phyloP scores from a whole-genome alignment of 2,113 vertebrate genomes.

The Aegotheles bennettii region DNA sequence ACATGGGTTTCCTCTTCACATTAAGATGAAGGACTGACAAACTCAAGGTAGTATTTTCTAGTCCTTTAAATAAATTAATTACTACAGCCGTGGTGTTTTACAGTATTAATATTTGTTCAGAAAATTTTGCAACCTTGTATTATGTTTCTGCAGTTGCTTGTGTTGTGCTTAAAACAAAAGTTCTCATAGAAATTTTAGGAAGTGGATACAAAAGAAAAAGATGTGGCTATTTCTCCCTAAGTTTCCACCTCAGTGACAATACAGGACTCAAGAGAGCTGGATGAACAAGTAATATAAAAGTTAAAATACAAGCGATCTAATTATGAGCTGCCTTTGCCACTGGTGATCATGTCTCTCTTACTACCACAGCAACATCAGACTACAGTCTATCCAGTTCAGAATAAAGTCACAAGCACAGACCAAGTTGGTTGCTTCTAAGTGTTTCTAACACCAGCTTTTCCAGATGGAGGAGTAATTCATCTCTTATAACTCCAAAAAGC shows the following conservation, averaged over 20 bases:
- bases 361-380: neutral
- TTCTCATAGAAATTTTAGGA: neutral
- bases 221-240: neutral
- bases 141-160: neutral
- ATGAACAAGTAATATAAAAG: neutral
- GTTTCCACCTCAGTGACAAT: neutral
- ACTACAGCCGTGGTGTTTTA: neutral
- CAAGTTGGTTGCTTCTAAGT: neutral
- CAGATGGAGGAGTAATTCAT: neutral
- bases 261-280: neutral
- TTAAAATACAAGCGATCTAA: neutral
- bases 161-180: neutral
- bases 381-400: neutral
- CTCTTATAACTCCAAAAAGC: neutral
- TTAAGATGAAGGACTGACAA: neutral
- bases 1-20: accelerated
- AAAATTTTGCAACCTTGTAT: neutral
- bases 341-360: accelerated
- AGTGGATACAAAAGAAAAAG: neutral
- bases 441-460: neutral
- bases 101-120: neutral
- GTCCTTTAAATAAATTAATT: neutral
- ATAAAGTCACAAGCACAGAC: neutral
- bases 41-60: neutral
- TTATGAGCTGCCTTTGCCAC: neutral